A percentile compares a stretch with the other conserved stretches of the same genome.
These are phyloP conservation scores for Heliconius hermathena DNA, from an alignment of 1,140 invertebrate genomes.

Conservation along the genomic window DNA sequence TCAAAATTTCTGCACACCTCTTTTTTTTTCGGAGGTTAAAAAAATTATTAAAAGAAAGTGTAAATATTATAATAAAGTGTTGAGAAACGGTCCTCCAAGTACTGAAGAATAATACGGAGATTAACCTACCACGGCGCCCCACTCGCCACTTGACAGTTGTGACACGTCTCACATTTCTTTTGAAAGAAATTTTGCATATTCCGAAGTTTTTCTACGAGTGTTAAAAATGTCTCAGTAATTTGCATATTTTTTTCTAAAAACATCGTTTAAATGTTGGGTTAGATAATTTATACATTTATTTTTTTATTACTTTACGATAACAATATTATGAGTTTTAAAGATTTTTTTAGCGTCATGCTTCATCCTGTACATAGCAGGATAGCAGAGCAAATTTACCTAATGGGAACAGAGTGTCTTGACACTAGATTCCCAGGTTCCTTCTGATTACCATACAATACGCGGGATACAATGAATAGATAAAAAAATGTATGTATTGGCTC, in stretches of 20 bases:
- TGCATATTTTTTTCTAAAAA: background rate
- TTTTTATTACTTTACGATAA: too few relatives aligned
- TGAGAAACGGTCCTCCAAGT: background rate
- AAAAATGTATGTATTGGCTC: too few relatives aligned
- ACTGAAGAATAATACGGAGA: constrained; percentile 4
- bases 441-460: too few relatives aligned
- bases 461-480: too few relatives aligned
- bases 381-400: too few relatives aligned
- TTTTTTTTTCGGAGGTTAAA: background rate
- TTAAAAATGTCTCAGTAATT: background rate
- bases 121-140: constrained; percentile 7
- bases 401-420: too few relatives aligned
- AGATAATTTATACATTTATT: background rate
- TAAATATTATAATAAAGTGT: background rate
- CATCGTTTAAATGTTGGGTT: background rate
- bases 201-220: background rate
- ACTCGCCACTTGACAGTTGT: background rate
- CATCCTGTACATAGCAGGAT: too few relatives aligned
- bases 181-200: background rate
- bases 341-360: too few relatives aligned
- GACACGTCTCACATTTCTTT: constrained; percentile 5
- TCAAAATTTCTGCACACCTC: too few relatives aligned
- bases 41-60: background rate
- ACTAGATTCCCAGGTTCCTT: too few relatives aligned
- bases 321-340: too few relatives aligned